Conservation (phyloP, 1,140 invertebrate species). For the Ceratina calcarata region DNA sequence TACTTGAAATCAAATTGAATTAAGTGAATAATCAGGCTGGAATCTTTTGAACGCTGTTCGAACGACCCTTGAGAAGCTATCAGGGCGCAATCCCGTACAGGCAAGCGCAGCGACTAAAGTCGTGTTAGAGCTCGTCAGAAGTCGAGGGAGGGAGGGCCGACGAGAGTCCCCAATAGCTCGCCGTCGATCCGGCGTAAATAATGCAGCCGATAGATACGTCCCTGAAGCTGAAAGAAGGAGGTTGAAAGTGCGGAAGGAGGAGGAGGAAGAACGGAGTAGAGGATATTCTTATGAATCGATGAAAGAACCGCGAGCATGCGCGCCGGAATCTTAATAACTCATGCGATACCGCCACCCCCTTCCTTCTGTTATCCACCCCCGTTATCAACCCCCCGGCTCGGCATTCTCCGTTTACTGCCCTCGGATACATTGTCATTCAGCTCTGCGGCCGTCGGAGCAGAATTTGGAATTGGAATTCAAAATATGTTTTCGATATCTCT, state of each 20-base stretch:
- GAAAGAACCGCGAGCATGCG: conserved; percentile 79
- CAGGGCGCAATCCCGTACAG: too few relatives aligned
- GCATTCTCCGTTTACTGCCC: conserved; percentile 44
- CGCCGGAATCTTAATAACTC: conserved; percentile 78
- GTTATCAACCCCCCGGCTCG: conserved; percentile 58
- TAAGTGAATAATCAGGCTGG: too few relatives aligned
- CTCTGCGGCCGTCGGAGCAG: too few relatives aligned
- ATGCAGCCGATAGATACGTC: conserved; percentile 50
- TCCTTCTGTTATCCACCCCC: conserved; percentile 57
- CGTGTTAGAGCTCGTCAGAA: background rate
- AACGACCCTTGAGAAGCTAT: too few relatives aligned
- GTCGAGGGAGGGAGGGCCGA: background rate
- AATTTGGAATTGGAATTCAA: too few relatives aligned
- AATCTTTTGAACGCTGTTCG: too few relatives aligned
- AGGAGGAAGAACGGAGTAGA: conserved; percentile 59
- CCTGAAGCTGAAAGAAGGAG: conserved; percentile 41
- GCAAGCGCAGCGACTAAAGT: background rate
- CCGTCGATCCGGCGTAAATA: conserved; percentile 37
- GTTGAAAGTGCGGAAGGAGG: conserved; percentile 38
- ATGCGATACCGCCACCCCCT: conserved; percentile 71
- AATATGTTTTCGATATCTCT: too few relatives aligned
- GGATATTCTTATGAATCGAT: conserved; percentile 80
- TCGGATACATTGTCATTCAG: conserved; percentile 61
- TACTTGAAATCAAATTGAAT: too few relatives aligned
- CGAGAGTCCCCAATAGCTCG: background rate